phyloP scores from a whole-genome alignment of 2,113 vertebrate species.

The Phaethon lepturus region DNA sequence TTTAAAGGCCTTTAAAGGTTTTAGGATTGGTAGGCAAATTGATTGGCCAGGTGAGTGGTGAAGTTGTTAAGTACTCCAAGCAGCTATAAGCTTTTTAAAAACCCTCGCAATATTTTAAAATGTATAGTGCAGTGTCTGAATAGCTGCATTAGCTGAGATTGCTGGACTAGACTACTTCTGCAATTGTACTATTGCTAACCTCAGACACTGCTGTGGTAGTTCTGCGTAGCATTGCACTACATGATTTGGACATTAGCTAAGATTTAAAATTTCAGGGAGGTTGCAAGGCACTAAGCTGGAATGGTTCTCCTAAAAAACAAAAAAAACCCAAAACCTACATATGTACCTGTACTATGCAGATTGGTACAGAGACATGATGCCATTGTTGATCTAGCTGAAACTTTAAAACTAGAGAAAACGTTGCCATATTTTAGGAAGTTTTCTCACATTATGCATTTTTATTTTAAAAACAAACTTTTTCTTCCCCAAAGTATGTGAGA shows the following conservation, averaged over 20 bases:
- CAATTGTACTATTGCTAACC: not conserved
- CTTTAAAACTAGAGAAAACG: conserved; percentile 6
- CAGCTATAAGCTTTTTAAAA: not conserved
- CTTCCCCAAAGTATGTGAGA: not conserved
- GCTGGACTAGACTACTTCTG: not conserved
- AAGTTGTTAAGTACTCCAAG: not conserved
- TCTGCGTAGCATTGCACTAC: not conserved
- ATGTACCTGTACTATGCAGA: not conserved
- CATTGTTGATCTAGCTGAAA: not conserved
- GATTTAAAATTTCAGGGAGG: not conserved
- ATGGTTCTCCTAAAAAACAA: not conserved
- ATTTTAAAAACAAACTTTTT: not conserved
- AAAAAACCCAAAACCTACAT: not conserved
- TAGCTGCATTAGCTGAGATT: not conserved
- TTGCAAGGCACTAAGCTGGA: not conserved
- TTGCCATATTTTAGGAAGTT: not conserved
- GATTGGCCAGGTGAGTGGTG: not conserved
- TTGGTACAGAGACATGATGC: not conserved
- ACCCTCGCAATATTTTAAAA: not conserved
- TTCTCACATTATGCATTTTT: not conserved
- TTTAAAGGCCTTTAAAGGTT: not conserved
- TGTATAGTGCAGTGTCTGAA: not conserved
- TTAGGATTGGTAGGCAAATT: not conserved
- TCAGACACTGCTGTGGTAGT: not conserved
- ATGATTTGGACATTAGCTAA: not conserved